Base-by-base conservation (phyloP, 2,888 invertebrate species). In the Cryptosula pallasiana region DNA sequence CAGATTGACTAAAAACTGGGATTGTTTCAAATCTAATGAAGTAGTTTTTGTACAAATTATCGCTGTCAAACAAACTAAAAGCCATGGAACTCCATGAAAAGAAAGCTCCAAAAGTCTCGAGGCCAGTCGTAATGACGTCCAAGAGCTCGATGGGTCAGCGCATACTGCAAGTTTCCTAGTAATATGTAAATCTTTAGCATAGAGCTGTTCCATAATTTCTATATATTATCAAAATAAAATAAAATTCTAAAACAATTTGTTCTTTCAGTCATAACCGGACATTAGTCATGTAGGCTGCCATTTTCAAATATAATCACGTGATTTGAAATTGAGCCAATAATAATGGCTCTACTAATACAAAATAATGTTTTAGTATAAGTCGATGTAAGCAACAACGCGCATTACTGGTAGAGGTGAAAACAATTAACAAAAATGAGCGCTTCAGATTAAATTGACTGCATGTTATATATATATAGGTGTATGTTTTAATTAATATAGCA, bases 221-320 rank as follows among this genome's bases (percentile, higher is more conserved):
- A 45, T 16, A 13, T 45, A 13, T 9, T 45, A 45, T 13, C 9
- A 16, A 13, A 45, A 45, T 16, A 45, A 45, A 45, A 16, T 16
- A 45, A 45, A 45, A 9, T 45, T 9, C 9, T 45, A 45, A 45
- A 9, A n/a, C n/a, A n/a, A n/a, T n/a, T n/a, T n/a, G n/a, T n/a
- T n/a, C n/a, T n/a, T n/a, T n/a, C n/a, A n/a, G n/a, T n/a, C n/a
- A n/a, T 57, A n/a, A 57, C 57, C 57, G 63, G 32, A 63, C 13
- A 5, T 32, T 32, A 3, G 63, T 16, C 2, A 63, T 32, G 63
- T 16, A 63, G 63, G 34, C 32, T 13, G 63, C 27, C 63, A 63
- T 63, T 3, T 63, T 63, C 32, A 13, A 27, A 25, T 63, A 63
- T 63, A 13, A 63, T n/a, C 63, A 63, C 63, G 63, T 63, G 63